Base-by-base conservation (phyloP, 2,797 vertebrate species). In the Danio jaintianensis region DNA sequence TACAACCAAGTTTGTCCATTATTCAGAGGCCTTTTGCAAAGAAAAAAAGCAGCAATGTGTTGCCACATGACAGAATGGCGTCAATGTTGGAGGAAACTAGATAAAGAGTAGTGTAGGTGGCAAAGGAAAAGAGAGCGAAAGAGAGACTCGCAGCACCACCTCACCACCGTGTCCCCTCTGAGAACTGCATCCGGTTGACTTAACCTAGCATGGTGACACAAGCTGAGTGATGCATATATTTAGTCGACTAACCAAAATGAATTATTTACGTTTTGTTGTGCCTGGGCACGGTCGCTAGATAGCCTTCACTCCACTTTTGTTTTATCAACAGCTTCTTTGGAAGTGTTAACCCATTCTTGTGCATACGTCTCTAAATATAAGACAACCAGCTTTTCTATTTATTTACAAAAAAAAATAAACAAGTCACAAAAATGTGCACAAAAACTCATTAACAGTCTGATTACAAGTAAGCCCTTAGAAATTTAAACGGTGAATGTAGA, bases 231-330 rank as follows among this genome's bases (percentile, higher is more conserved):
- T 91, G 91, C 89, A 90, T 90, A 86, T 89, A 87, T 73, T 90
- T 81, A 87, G 90, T 89, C 90, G 78, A 82, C 85, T 91, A 93
- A 91, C 83, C 85, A 55, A 86, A 36, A 91, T 95, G 63, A 93
- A 96, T 95, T 93, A 95, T 96, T 96, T 82, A 96, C 80, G 67
- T 88, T 89, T 89, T 85, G 91, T 93, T 93, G 87, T 93, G 92
- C 85, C 85, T 87, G 85, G 84, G 89, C 82, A 86, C 71, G 1
- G 29, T 71, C 86, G 84, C 85, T 90, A 91, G 92, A 92, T 86
- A 79, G 83, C 80, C 76, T n/a, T 82, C 52, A 61, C 43, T 85
- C 87, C 84, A 80, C 84, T 90, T n/a, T 82, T 79, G 74, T 78
- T 84, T 83, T 66, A 70, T 84, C 81, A 78, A 61, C 50, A 75